phyloP scores from a whole-genome alignment of 2,888 invertebrate species.

The Spodoptera exigua region DNA sequence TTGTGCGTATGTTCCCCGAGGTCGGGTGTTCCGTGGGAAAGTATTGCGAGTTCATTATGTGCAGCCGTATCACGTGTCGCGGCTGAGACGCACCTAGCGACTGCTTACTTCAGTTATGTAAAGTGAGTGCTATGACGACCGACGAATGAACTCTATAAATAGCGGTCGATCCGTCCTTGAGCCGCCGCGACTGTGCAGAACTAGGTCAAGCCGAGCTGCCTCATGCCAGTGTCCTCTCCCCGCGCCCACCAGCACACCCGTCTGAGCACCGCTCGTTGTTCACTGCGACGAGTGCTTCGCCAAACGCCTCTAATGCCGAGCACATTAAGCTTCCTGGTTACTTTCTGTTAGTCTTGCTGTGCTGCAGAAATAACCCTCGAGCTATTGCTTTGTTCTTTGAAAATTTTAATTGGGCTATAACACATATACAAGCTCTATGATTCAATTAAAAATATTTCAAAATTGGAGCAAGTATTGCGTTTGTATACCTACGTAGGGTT shows the following conservation, averaged over 20 bases:
- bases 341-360: conserved; percentile 51
- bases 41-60: conserved; percentile 64
- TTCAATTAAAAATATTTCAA: conserved; percentile 63
- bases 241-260: conserved; percentile 66
- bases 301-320: conserved; percentile 63
- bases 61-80: conserved; percentile 71
- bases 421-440: conserved; percentile 68
- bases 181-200: conserved; percentile 82
- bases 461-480: conserved; percentile 67
- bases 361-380: conserved; percentile 41
- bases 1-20: conserved; percentile 64
- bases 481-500: conserved; percentile 67
- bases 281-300: conserved; percentile 48
- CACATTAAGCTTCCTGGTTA: conserved; percentile 68
- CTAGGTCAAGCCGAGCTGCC: conserved; percentile 84
- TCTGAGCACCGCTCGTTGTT: conserved; percentile 53
- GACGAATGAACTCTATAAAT: conserved; percentile 87
- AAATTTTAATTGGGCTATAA: conserved; percentile 25
- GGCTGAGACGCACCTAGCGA: conserved; percentile 71
- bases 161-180: conserved; percentile 88
- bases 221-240: conserved; percentile 71
- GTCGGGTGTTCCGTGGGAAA: conserved; percentile 78
- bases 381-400: conserved; percentile 15
- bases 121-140: conserved; percentile 84
- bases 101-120: conserved; percentile 82